phyloP scores from a whole-genome alignment of 92 coral and sea anemone species.

The Plumapathes pennacea region DNA sequence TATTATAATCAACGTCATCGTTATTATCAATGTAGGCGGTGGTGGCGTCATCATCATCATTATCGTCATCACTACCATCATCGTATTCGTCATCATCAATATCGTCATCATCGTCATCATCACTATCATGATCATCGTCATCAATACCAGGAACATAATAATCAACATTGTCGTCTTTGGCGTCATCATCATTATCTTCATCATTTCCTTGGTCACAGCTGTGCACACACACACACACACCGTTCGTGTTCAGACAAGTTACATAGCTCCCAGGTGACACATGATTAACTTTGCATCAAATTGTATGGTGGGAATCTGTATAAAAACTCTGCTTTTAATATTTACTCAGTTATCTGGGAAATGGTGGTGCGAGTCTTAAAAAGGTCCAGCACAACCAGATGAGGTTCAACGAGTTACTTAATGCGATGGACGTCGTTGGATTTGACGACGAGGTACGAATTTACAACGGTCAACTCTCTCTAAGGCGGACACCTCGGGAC shows the following conservation, averaged over 20 bases:
- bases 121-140: too few relatives aligned
- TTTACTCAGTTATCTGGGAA: slow-evolving; percentile 48
- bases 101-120: background rate
- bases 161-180: too few relatives aligned
- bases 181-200: too few relatives aligned
- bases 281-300: too few relatives aligned
- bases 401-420: slow-evolving; percentile 51
- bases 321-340: background rate
- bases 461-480: too few relatives aligned
- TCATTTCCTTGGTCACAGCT: too few relatives aligned
- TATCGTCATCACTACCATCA: background rate
- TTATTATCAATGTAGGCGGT: background rate
- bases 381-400: slow-evolving; percentile 46
- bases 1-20: background rate
- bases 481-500: too few relatives aligned
- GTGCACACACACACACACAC: too few relatives aligned
- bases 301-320: too few relatives aligned
- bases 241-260: too few relatives aligned
- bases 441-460: slow-evolving; percentile 79
- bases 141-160: too few relatives aligned
- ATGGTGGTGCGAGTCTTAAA: slow-evolving; percentile 29
- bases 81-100: background rate
- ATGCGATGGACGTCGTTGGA: slow-evolving; percentile 86
- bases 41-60: background rate
- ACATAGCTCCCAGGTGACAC: too few relatives aligned